Conservation (phyloP, 1,140 invertebrate species). For the Trachelipus rathkii region DNA sequence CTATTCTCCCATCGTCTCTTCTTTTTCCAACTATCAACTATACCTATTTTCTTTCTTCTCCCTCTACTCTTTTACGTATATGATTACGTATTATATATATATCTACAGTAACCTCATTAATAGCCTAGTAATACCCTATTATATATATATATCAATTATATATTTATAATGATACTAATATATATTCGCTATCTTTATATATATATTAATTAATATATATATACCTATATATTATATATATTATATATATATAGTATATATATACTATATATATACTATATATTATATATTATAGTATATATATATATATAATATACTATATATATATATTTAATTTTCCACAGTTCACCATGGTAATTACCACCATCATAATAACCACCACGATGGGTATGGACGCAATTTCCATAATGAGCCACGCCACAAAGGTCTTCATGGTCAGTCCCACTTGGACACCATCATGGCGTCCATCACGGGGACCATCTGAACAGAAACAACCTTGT, state of each 20-base stretch:
- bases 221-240: background rate
- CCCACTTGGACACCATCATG: background rate
- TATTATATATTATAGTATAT: constrained; percentile 15
- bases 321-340: background rate
- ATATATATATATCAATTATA: no score
- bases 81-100: no score
- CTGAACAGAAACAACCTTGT: background rate
- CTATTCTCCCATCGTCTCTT: no score
- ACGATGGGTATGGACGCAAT: background rate
- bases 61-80: no score
- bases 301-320: constrained; percentile 15
- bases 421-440: background rate
- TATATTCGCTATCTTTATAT: no score
- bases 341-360: background rate
- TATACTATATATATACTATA: background rate
- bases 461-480: background rate
- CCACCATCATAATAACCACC: background rate
- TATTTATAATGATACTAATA: no score
- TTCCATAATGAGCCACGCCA: background rate
- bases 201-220: background rate
- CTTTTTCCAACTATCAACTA: no score
- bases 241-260: background rate
- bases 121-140: no score
- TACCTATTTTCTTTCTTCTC: no score
- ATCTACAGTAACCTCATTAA: no score